Evolutionary conservation across 2,797 vertebrate genomes (phyloP).

Genomic region (Cirrhinus mrigala): DNA sequence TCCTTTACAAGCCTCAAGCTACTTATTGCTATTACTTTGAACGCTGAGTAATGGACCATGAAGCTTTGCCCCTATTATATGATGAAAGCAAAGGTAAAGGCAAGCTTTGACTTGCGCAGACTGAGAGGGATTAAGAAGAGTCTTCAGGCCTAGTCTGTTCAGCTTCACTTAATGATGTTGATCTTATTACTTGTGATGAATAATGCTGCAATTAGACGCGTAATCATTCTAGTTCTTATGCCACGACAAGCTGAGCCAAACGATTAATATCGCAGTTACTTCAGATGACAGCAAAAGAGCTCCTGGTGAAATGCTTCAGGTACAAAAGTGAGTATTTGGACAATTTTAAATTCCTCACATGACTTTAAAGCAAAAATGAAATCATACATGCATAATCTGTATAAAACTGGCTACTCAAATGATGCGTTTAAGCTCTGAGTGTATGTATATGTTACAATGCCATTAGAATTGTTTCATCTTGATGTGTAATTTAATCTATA

Average conservation of each 20-base stretch:
- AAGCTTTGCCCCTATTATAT: slow-evolving; percentile 23
- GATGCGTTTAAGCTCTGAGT: slow-evolving; percentile 4
- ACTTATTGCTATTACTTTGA: slow-evolving; percentile 23
- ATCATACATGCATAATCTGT: slow-evolving; percentile 1
- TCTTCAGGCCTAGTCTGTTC: slow-evolving; percentile 6
- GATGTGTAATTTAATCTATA: not conserved
- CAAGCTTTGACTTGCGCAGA: slow-evolving; percentile 3
- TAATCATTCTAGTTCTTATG: slow-evolving; percentile 20
- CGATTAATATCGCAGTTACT: not conserved
- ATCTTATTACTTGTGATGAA: slow-evolving; percentile 37
- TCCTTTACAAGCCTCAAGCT: slow-evolving; percentile 4
- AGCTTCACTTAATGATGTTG: slow-evolving; percentile 36
- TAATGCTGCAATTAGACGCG: slow-evolving; percentile 28
- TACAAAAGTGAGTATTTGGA: not conserved
- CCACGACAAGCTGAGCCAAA: slow-evolving; percentile 12
- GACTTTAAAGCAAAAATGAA: not conserved
- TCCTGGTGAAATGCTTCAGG: not conserved
- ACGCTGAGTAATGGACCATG: slow-evolving; percentile 16
- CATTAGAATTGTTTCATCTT: slow-evolving; percentile 4
- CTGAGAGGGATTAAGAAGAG: slow-evolving; percentile 14
- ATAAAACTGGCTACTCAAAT: not conserved
- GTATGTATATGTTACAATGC: not conserved
- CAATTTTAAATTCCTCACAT: not conserved
- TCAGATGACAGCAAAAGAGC: slow-evolving; percentile 2
- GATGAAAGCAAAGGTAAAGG: slow-evolving; percentile 34